Conservation (phyloP, 2,113 vertebrate species). For the Ramphastos sulfuratus region DNA sequence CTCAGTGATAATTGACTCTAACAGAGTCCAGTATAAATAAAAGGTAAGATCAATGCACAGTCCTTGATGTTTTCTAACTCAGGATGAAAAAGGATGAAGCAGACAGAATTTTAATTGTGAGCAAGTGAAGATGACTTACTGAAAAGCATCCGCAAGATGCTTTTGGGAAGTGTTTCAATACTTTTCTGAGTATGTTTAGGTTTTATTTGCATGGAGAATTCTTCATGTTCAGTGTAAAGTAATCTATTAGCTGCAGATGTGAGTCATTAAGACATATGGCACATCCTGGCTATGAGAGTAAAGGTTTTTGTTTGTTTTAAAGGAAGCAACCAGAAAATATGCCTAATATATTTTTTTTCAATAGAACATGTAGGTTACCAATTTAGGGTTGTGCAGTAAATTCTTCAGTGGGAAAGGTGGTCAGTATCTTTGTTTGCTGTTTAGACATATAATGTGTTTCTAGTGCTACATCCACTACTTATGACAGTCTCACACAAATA, state of each 20-base stretch:
- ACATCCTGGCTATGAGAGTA: not conserved
- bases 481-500: conserved; percentile 52
- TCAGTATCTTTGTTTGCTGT: conserved; percentile 5
- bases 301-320: not conserved
- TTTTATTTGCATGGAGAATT: not conserved
- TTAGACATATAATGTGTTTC: conserved; percentile 33
- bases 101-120: conserved; percentile 20
- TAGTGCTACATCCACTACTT: not conserved
- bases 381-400: not conserved
- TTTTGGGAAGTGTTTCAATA: not conserved
- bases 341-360: not conserved
- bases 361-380: not conserved
- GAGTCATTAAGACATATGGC: not conserved
- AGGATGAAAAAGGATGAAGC: not conserved
- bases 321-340: not conserved
- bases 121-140: not conserved
- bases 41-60: not conserved
- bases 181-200: not conserved
- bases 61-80: not conserved
- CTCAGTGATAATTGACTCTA: not conserved
- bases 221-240: not conserved
- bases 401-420: not conserved
- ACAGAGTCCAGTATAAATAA: not conserved
- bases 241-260: not conserved
- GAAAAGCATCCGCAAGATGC: not conserved